Conservation (phyloP, 1,140 invertebrate species). For the Idris sp. region DNA sequence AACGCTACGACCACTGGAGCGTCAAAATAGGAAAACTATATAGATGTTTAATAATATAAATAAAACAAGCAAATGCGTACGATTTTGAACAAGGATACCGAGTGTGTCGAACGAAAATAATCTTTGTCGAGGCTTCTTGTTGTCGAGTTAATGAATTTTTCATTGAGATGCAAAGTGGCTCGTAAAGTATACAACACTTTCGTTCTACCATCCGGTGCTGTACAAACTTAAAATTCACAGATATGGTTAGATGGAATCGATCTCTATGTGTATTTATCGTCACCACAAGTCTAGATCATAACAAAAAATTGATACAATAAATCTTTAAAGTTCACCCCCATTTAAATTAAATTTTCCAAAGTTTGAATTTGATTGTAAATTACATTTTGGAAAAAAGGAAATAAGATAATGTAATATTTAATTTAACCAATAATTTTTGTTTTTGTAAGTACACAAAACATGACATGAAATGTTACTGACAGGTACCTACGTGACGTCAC, state of each 20-base stretch:
- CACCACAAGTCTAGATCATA: too few relatives aligned
- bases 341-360: too few relatives aligned
- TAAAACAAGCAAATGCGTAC: background rate
- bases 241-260: too few relatives aligned
- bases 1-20: conserved; percentile 22
- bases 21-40: background rate
- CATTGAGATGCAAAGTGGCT: conserved; percentile 73
- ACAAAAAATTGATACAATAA: too few relatives aligned
- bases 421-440: conserved; percentile 26
- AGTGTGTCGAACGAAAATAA: conserved; percentile 13
- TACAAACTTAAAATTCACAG: too few relatives aligned
- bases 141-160: conserved; percentile 71
- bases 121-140: conserved; percentile 34
- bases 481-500: conserved; percentile 37
- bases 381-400: too few relatives aligned
- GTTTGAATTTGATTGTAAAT: too few relatives aligned
- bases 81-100: conserved; percentile 12
- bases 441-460: conserved; percentile 37
- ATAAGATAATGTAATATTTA: too few relatives aligned
- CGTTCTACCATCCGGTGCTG: conserved; percentile 67
- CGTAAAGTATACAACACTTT: conserved; percentile 73
- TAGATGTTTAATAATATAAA: too few relatives aligned
- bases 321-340: too few relatives aligned
- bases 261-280: too few relatives aligned
- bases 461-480: conserved; percentile 41